Conservation (phyloP, 1,140 invertebrate genomes). For the Leptopilina boulardi region DNA sequence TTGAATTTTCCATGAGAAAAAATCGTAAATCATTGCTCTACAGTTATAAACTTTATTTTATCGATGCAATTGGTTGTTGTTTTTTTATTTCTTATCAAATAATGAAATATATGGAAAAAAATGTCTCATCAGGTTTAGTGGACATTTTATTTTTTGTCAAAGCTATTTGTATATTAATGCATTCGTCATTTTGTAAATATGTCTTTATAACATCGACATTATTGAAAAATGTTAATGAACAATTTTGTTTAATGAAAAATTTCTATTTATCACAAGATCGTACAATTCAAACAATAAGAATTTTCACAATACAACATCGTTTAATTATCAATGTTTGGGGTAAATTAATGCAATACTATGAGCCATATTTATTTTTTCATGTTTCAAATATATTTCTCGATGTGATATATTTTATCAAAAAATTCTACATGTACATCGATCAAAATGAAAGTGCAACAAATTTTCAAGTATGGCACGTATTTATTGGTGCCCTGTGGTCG, state of each 20-base stretch:
- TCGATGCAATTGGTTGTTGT: not conserved
- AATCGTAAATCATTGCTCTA: not conserved
- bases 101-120: not conserved
- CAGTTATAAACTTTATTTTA: not conserved
- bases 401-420: not conserved
- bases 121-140: not conserved
- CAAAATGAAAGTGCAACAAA: not conserved
- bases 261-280: not conserved
- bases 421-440: not conserved
- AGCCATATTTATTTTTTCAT: slow-evolving; percentile 12
- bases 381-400: not conserved
- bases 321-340: slow-evolving; percentile 8
- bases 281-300: not conserved
- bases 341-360: slow-evolving; percentile 12
- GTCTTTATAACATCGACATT: not conserved
- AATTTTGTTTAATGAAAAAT: not conserved
- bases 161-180: not conserved
- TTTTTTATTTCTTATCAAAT: not conserved
- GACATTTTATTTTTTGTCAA: not conserved
- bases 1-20: not conserved
- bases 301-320: slow-evolving; percentile 2
- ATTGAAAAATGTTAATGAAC: not conserved
- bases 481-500: slow-evolving; percentile 6
- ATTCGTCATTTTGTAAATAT: slow-evolving; percentile 15
- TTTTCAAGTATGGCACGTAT: slow-evolving; percentile 24